Evolutionary conservation across 2,888 invertebrate species (phyloP), one percentile per base, ranked within the genome.

Genomic region (Netelia melanura): DNA sequence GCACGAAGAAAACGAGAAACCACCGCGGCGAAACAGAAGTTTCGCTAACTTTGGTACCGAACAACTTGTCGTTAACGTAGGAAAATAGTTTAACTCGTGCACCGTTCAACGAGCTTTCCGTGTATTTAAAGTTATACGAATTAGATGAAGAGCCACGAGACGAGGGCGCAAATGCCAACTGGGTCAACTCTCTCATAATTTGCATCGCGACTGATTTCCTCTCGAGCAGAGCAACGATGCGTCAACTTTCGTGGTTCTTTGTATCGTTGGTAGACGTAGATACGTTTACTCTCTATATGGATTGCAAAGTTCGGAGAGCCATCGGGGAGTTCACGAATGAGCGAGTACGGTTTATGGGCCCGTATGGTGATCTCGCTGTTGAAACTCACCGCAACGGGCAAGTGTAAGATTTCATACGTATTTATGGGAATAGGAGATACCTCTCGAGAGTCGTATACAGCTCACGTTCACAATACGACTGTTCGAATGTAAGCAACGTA

Each of bases 351-450:
- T 84, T 84, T 84, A 84, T 84, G 70, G 83, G 76, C 83, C 80
- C 83, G 75, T 84, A 83, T 62, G 68, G 80, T 81, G 62, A 81
- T 80, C 80, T 21, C 74, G 70, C 21, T 74, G 48, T 75, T 43
- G 9, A n/a, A 48, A 65, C 65, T 48, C 61, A 38, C 30, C 17
- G 9, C 43, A 14, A 61, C 44, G 48, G 10, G 58, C 65, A 10
- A 67, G 81, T 72, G 43, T 84, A 77, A 64, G 72, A 81, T 84
- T 84, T 84, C 84, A 81, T 77, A 84, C 62, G 72, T 84, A 77
- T 84, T 81, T 81, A 84, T 76, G 71, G 76, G 80, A 80, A 65
- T 72, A 62, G 67, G 48, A 79, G 62, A 71, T 61, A 56, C 67
- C 30, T 25, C 30, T 30, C 65, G 38, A 56, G 43, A 67, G 3